Percentiles rank a stretch among this genome's conserved stretches.
Evolutionary conservation across 2,113 vertebrate species (phyloP).

Genomic region (Chlamydotis undulata): DNA sequence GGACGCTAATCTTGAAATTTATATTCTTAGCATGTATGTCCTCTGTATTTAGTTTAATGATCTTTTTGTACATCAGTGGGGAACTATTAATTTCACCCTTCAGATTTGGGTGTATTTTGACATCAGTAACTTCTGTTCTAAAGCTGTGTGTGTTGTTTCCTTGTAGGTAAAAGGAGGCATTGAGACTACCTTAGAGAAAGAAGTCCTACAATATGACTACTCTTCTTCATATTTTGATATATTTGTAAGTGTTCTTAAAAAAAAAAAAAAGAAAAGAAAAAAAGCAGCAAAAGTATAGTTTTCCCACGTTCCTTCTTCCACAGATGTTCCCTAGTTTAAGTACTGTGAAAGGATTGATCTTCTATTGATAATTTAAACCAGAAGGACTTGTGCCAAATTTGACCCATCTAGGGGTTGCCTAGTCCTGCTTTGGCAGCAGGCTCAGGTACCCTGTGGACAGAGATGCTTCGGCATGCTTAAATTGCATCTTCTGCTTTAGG

Average conservation of each 20-base stretch:
- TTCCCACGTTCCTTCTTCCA: neutral
- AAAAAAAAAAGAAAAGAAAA: neutral
- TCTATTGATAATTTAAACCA: neutral
- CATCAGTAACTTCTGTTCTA: neutral
- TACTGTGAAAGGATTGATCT: neutral
- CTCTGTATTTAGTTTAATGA: neutral
- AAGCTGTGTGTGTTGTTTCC: neutral
- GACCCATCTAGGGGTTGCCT: neutral
- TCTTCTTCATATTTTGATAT: slow-evolving; percentile 95
- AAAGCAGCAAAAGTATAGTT: neutral
- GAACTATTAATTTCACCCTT: neutral
- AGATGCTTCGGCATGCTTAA: neutral
- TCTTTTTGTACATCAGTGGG: neutral
- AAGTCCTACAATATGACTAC: slow-evolving; percentile 93
- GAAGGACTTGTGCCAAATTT: neutral
- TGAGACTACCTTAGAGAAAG: slow-evolving; percentile 82
- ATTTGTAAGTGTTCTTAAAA: slow-evolving; percentile 84
- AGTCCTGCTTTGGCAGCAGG: neutral
- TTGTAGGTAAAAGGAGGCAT: slow-evolving; percentile 89
- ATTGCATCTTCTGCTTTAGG: neutral
- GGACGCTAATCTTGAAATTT: neutral
- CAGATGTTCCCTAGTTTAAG: neutral
- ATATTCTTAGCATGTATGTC: neutral
- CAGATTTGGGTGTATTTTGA: neutral
- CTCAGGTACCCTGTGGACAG: neutral